Percentiles rank a stretch among this genome's conserved stretches.
Evolutionary conservation across 2,113 vertebrate species (phyloP).

Genomic region (Xenotilapia caudafasciata): DNA sequence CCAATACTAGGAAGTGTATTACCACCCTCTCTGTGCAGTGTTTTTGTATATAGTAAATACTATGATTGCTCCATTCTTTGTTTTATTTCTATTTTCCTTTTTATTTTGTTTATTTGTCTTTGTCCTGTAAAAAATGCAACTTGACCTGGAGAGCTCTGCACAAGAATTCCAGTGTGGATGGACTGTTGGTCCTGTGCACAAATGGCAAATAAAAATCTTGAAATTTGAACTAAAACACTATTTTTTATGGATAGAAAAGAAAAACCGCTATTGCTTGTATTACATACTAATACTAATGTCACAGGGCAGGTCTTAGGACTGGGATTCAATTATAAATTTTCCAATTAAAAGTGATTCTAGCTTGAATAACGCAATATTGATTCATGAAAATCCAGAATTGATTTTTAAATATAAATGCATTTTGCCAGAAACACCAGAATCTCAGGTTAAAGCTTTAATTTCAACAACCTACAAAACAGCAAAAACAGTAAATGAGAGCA

Average conservation of each 20-base stretch:
- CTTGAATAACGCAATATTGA: too few species aligned
- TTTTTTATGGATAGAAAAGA: neutral
- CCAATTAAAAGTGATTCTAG: too few species aligned
- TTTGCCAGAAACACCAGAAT: too few species aligned
- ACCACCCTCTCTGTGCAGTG: accelerated
- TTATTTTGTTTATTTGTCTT: accelerated
- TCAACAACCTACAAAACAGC: too few species aligned
- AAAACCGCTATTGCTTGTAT: accelerated
- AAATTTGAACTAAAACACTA: neutral
- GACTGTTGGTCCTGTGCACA: neutral
- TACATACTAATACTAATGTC: neutral
- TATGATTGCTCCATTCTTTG: neutral
- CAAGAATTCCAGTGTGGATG: accelerated
- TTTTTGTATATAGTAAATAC: neutral
- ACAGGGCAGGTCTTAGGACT: neutral
- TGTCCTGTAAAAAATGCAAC: neutral
- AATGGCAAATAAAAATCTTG: neutral
- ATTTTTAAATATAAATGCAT: too few species aligned
- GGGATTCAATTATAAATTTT: too few species aligned
- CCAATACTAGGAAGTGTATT: accelerated
- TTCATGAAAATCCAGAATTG: too few species aligned
- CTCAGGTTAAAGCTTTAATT: too few species aligned
- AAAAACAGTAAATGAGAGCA: too few species aligned
- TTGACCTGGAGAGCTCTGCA: accelerated
- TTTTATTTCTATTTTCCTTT: neutral